A percentile compares a stretch with the other conserved stretches of the same genome.
phyloP scores from a whole-genome alignment of 2,888 invertebrate genomes.

The Nemurella pictetii region DNA sequence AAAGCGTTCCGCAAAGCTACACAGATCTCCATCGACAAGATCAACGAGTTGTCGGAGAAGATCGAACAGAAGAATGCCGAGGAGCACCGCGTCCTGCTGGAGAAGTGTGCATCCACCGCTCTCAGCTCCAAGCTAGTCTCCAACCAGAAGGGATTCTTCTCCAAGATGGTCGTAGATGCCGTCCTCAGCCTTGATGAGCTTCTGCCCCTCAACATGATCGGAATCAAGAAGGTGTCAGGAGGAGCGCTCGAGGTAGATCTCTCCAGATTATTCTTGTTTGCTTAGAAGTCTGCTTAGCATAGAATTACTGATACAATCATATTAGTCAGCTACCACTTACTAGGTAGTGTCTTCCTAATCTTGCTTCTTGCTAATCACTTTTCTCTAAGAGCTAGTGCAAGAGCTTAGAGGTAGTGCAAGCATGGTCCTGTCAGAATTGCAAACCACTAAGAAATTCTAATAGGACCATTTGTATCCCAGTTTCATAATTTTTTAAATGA shows the following conservation, averaged over 20 bases:
- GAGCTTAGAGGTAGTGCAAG: too few relatives aligned
- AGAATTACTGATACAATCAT: too few relatives aligned
- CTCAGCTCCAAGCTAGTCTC: constrained; percentile 97
- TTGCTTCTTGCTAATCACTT: too few relatives aligned
- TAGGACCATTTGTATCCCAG: neutral
- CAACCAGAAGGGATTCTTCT: constrained; percentile 93
- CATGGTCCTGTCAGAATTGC: too few relatives aligned
- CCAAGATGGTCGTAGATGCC: constrained; percentile 97
- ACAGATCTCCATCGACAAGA: constrained; percentile 78
- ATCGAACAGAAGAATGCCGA: constrained; percentile 66
- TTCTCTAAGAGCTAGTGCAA: too few relatives aligned
- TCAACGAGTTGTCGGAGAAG: constrained; percentile 80
- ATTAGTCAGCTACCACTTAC: too few relatives aligned
- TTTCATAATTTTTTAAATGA: constrained; percentile 11
- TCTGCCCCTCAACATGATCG: constrained; percentile 97
- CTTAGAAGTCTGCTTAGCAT: too few relatives aligned
- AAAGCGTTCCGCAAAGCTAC: constrained; percentile 84
- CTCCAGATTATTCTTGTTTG: too few relatives aligned
- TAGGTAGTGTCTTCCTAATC: too few relatives aligned
- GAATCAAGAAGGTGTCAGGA: constrained; percentile 89
- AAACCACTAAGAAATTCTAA: neutral
- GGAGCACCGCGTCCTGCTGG: constrained; percentile 68
- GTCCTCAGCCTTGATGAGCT: constrained; percentile 87
- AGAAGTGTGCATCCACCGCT: constrained; percentile 94
- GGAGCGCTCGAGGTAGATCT: constrained; percentile 56